Evolutionary conservation across 1,140 invertebrate genomes (phyloP).

Genomic region (Forficula auricularia): DNA sequence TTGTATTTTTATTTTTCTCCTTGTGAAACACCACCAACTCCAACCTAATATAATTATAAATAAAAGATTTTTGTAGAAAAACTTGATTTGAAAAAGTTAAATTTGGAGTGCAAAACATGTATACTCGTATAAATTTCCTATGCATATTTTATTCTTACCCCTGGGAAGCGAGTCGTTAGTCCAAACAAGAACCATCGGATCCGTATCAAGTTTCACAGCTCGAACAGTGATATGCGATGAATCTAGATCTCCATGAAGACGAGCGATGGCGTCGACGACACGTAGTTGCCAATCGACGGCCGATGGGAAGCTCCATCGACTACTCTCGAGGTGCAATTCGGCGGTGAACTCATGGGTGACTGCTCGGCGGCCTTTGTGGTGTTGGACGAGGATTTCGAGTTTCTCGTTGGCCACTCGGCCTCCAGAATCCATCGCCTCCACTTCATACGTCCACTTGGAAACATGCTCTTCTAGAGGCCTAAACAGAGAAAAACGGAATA

Average conservation of each 20-base stretch:
- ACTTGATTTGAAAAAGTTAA: too few relatives aligned
- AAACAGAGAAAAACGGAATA: too few relatives aligned
- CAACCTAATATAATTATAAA: too few relatives aligned
- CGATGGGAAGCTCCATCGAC: constrained; percentile 29
- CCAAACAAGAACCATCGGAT: constrained; percentile 54
- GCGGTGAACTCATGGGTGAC: constrained; percentile 69
- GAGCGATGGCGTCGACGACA: constrained; percentile 45
- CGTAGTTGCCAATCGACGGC: constrained; percentile 40
- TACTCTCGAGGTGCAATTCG: constrained; percentile 41
- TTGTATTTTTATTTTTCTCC: too few relatives aligned
- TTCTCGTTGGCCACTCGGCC: constrained; percentile 47
- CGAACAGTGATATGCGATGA: constrained; percentile 49
- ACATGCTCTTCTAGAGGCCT: constrained; percentile 71
- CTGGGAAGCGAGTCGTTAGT: constrained; percentile 72
- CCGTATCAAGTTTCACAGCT: constrained; percentile 31
- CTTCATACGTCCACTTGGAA: constrained; percentile 61
- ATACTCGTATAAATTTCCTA: too few relatives aligned
- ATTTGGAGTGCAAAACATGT: too few relatives aligned
- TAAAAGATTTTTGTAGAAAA: too few relatives aligned
- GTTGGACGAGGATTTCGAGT: constrained; percentile 63
- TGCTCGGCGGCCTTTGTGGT: constrained; percentile 52
- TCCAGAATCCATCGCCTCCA: constrained; percentile 59
- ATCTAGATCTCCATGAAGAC: constrained; percentile 49
- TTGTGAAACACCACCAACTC: too few relatives aligned
- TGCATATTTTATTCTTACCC: constrained; percentile 10